A percentile compares a stretch with the other conserved stretches of the same genome.
Conservation (phyloP, 1,140 invertebrate genomes). For the Dryas iulia region DNA sequence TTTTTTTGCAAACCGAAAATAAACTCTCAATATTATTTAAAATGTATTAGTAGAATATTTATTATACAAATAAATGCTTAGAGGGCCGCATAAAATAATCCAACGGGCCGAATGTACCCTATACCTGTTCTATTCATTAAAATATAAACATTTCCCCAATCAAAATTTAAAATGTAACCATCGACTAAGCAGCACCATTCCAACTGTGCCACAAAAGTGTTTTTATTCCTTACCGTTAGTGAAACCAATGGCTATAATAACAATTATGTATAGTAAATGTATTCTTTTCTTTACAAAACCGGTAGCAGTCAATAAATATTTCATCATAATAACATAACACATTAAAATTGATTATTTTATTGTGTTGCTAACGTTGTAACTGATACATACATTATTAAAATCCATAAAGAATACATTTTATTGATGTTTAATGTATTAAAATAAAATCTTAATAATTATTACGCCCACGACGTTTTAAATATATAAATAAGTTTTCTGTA, state of each 20-base stretch:
- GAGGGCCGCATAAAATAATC: no score
- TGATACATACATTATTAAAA: not conserved
- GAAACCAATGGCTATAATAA: not conserved
- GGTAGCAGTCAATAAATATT: conserved; percentile 7
- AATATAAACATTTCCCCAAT: no score
- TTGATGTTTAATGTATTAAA: not conserved
- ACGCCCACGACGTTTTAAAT: no score
- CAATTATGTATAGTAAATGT: not conserved
- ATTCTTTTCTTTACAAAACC: not conserved
- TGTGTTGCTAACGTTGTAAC: not conserved
- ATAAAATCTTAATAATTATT: not conserved
- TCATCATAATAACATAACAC: not conserved
- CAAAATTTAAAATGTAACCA: no score
- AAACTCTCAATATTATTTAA: no score
- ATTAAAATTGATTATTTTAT: not conserved
- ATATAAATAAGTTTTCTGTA: not conserved
- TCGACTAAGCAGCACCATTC: no score
- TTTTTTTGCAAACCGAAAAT: no score
- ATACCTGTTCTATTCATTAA: no score
- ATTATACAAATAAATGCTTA: no score
- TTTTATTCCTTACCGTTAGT: not conserved
- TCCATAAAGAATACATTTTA: not conserved
- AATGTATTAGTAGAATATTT: no score
- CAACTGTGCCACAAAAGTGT: no score
- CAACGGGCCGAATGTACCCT: no score